Percentiles rank a stretch among this genome's conserved stretches.
Evolutionary conservation across 1,140 invertebrate genomes (phyloP).

Genomic region (Heliothis subflexa): DNA sequence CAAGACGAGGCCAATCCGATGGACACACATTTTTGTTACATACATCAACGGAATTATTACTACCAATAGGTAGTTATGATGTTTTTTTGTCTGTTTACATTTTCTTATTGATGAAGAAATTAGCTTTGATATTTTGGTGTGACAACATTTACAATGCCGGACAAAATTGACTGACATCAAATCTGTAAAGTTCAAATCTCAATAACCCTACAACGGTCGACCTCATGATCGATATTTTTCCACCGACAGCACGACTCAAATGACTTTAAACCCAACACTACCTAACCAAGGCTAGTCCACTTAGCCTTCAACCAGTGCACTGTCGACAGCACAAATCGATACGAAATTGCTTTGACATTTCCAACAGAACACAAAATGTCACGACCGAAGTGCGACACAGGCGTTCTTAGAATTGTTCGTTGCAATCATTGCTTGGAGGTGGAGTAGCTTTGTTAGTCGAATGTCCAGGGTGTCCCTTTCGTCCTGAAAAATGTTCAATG

Average conservation of each 20-base stretch:
- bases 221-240: constrained; percentile 6
- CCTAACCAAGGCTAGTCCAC: constrained; percentile 12
- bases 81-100: no score
- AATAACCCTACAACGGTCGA: no score
- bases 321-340: constrained; percentile 38
- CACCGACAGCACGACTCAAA: constrained; percentile 10
- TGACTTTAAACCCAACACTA: constrained; percentile 25
- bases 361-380: constrained; percentile 39
- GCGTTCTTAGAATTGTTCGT: constrained; percentile 24
- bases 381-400: constrained; percentile 14
- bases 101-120: no score
- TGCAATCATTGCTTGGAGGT: neutral
- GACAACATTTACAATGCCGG: no score
- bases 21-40: neutral
- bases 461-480: no score
- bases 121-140: no score
- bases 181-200: no score
- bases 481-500: no score
- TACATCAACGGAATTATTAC: neutral
- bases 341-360: constrained; percentile 50
- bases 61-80: no score
- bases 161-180: no score
- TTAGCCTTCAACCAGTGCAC: constrained; percentile 29
- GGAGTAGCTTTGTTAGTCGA: no score
- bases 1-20: constrained; percentile 4